These are phyloP conservation scores for Nannoperca australis DNA, from an alignment of 2,797 vertebrate species.

Conservation along the genomic window DNA sequence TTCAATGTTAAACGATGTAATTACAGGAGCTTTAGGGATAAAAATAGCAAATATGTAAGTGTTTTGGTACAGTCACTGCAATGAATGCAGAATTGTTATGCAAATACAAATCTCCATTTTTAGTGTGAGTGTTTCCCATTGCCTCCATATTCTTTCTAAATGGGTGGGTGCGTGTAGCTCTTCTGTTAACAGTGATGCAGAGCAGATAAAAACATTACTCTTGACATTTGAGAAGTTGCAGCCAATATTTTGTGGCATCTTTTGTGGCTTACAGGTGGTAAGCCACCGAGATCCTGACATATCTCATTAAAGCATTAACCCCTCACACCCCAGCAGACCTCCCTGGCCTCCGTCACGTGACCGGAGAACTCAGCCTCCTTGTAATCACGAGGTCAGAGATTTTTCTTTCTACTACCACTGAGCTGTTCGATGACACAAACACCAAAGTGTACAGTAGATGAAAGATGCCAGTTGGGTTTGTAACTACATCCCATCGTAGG, in stretches of 20 bases:
- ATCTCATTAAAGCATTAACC: background rate
- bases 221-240: background rate
- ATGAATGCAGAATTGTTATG: conserved; percentile 14
- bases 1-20: conserved; percentile 70
- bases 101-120: conserved; percentile 3
- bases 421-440: conserved; percentile 53
- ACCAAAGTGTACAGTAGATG: conserved; percentile 66
- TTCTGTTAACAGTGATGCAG: background rate
- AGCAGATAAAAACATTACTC: background rate
- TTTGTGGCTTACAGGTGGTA: too few species aligned
- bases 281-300: background rate
- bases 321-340: background rate
- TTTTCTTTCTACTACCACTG: conserved; percentile 8
- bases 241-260: background rate
- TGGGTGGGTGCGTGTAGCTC: background rate
- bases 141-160: background rate
- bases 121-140: background rate
- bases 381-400: conserved; percentile 25
- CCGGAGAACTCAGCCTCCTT: too few species aligned
- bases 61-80: conserved; percentile 24
- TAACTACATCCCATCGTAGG: conserved; percentile 39
- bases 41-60: conserved; percentile 58
- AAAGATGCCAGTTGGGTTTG: conserved; percentile 59
- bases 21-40: conserved; percentile 65
- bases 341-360: too few species aligned